phyloP scores from a whole-genome alignment of 2,888 invertebrate species.

The Disparrhopalites patrizii region DNA sequence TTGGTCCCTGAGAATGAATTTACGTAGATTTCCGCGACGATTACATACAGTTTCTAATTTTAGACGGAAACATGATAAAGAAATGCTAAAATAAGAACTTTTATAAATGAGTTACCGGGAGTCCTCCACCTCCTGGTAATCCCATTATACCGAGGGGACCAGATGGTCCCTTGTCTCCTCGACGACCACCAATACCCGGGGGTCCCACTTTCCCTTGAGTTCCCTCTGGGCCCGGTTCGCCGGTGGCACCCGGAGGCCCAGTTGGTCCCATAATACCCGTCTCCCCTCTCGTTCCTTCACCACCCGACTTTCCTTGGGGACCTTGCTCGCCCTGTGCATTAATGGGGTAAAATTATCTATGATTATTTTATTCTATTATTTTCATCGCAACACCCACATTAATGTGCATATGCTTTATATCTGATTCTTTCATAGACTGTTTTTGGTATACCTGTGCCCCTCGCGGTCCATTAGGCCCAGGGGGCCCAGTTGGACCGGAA shows the following conservation, averaged over 20 bases:
- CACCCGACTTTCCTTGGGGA: constrained; percentile 65
- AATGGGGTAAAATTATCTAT: no score
- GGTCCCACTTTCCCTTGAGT: constrained; percentile 49
- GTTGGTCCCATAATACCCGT: constrained; percentile 61
- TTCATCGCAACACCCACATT: no score
- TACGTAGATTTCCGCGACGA: not conserved
- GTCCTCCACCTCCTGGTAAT: constrained; percentile 63
- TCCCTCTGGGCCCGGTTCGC: constrained; percentile 61
- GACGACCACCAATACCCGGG: constrained; percentile 66
- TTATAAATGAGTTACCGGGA: no score
- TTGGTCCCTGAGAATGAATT: constrained; percentile 58
- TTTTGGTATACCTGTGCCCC: constrained; percentile 63
- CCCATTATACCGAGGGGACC: constrained; percentile 65
- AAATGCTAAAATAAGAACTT: no score
- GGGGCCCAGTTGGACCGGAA: constrained; percentile 61
- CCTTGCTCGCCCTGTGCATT: constrained; percentile 66
- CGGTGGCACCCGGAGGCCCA: constrained; percentile 63
- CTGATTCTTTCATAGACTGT: no score
- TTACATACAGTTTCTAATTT: not conserved
- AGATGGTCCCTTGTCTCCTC: constrained; percentile 71
- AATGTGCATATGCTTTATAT: no score
- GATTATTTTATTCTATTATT: no score
- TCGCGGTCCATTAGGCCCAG: constrained; percentile 63
- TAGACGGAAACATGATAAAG: constrained; percentile 30
- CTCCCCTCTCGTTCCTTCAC: constrained; percentile 68